phyloP scores from a whole-genome alignment of 2,888 invertebrate species.

The Epiblema foenella region DNA sequence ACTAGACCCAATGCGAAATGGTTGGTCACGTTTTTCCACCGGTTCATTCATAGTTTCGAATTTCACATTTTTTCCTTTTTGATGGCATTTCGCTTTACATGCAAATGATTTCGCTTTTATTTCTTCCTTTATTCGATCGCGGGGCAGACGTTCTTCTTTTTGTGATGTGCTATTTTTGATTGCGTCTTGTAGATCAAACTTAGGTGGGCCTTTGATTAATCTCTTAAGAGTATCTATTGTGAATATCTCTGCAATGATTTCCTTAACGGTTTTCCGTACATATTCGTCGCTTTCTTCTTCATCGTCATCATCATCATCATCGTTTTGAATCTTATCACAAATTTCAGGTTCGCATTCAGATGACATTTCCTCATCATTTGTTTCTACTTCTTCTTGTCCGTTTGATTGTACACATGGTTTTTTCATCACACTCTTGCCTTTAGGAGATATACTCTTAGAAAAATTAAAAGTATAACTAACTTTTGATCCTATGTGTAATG shows the following conservation, averaged over 20 bases:
- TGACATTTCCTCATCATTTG: background rate
- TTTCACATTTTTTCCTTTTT: too few relatives aligned
- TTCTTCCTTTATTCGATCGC: background rate
- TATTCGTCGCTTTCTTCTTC: background rate
- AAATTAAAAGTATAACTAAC: constrained; percentile 16
- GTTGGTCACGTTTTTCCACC: constrained; percentile 9
- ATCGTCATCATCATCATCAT: background rate
- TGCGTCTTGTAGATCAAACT: background rate
- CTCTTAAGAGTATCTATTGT: constrained; percentile 6
- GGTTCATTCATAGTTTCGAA: background rate
- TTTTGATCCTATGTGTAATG: constrained; percentile 13
- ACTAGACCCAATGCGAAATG: constrained; percentile 13
- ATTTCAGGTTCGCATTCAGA: constrained; percentile 4
- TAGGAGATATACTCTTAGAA: constrained; percentile 14
- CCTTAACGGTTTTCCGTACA: constrained; percentile 1
- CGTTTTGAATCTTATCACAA: background rate
- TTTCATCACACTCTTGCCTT: background rate
- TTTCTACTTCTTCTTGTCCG: background rate
- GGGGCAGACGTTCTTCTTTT: background rate
- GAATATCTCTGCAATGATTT: background rate
- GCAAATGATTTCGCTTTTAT: background rate
- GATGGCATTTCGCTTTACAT: constrained; percentile 1
- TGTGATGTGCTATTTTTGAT: background rate
- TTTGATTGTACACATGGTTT: background rate
- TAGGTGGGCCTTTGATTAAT: constrained; percentile 12